These are phyloP conservation scores for Telenomus remus DNA, from an alignment of 1,140 invertebrate species.

Conservation along the genomic window DNA sequence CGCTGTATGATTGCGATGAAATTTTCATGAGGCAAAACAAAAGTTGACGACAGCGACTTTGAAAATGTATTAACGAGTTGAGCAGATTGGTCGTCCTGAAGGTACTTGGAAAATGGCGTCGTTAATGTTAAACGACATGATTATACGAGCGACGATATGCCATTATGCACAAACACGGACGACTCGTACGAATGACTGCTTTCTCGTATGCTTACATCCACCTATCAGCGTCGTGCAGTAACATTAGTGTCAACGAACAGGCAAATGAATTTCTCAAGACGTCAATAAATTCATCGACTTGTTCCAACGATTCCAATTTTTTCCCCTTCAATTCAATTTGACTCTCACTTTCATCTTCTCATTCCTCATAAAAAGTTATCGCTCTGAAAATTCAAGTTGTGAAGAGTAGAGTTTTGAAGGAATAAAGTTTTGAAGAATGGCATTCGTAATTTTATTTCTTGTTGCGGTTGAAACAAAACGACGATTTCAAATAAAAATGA, in stretches of 20 bases:
- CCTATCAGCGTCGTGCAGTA: conserved; percentile 44
- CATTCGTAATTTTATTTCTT: too few relatives aligned
- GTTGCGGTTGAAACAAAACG: too few relatives aligned
- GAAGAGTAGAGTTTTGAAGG: too few relatives aligned
- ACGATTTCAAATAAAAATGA: too few relatives aligned
- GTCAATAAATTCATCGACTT: conserved; percentile 18
- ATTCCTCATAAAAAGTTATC: too few relatives aligned
- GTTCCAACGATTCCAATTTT: conserved; percentile 3
- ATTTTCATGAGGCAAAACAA: not conserved
- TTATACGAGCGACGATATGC: conserved; percentile 63
- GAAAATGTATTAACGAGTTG: conserved; percentile 73
- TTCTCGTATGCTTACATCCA: conserved; percentile 49
- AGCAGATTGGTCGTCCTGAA: conserved; percentile 69
- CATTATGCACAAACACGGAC: conserved; percentile 30
- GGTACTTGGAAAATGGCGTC: conserved; percentile 74
- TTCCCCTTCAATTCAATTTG: not conserved
- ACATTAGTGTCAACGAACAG: conserved; percentile 53
- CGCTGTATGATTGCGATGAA: not conserved
- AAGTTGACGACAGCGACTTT: conserved; percentile 35
- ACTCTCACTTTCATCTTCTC: too few relatives aligned
- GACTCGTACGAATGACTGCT: conserved; percentile 46
- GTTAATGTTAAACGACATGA: conserved; percentile 74
- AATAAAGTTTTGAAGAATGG: too few relatives aligned
- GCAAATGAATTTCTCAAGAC: conserved; percentile 35
- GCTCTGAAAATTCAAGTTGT: too few relatives aligned